Conservation (phyloP, 2,888 invertebrate genomes). For the Hybos culiciformis region DNA sequence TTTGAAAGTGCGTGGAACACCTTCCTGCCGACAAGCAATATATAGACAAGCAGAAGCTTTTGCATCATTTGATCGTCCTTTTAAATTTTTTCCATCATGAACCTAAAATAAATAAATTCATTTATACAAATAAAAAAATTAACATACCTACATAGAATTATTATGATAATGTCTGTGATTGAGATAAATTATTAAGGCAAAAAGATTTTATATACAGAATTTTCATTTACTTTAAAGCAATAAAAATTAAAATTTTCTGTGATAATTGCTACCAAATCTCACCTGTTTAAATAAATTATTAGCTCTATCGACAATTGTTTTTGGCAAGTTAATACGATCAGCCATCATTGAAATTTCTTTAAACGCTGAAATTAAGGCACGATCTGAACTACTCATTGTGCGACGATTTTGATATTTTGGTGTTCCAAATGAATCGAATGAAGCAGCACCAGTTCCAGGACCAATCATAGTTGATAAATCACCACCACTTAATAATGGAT, state of each 20-base stretch:
- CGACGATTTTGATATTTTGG: slow-evolving; percentile 61
- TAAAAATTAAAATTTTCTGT: background rate
- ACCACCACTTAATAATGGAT: slow-evolving; percentile 86
- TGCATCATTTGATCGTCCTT: slow-evolving; percentile 93
- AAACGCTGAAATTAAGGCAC: slow-evolving; percentile 90
- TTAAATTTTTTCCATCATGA: slow-evolving; percentile 88
- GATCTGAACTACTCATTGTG: slow-evolving; percentile 85
- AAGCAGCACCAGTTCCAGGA: slow-evolving; percentile 59
- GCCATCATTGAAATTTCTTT: slow-evolving; percentile 97
- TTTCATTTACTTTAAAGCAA: background rate
- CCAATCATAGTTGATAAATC: slow-evolving; percentile 95
- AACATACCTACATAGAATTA: background rate
- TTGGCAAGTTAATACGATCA: slow-evolving; percentile 91
- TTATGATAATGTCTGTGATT: no score
- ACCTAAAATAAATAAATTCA: slow-evolving; percentile 38
- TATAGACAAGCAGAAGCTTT: slow-evolving; percentile 98
- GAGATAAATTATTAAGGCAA: no score
- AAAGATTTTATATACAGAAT: background rate
- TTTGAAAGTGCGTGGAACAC: slow-evolving; percentile 96
- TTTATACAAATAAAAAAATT: background rate
- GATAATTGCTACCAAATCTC: slow-evolving; percentile 6
- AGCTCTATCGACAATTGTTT: slow-evolving; percentile 92
- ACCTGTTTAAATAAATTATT: slow-evolving; percentile 95
- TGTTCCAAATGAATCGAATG: slow-evolving; percentile 75
- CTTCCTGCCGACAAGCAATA: slow-evolving; percentile 97